Evolutionary conservation across 2,888 invertebrate species (phyloP).

Genomic region (Isoperla grammatica): DNA sequence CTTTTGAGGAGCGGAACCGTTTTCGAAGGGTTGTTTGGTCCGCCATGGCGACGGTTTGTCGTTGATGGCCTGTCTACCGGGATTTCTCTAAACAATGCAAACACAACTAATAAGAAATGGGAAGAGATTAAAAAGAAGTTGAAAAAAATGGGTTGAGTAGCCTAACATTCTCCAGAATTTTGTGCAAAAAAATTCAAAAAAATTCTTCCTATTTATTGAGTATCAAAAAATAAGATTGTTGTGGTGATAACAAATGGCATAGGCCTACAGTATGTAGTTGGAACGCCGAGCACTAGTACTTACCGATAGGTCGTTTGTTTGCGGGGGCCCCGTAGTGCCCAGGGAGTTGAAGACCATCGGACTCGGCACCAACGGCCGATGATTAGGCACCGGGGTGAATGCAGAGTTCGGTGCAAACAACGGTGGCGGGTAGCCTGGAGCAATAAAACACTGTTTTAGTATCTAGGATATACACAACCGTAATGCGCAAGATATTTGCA

Average conservation of each 20-base stretch:
- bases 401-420: slow-evolving; percentile 21
- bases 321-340: not conserved
- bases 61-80: not conserved
- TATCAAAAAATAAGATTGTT: too few species aligned
- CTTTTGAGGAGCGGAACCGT: too few species aligned
- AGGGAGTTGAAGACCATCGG: slow-evolving; percentile 19
- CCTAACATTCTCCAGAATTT: not conserved
- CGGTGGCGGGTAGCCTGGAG: not conserved
- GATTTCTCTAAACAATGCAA: too few species aligned
- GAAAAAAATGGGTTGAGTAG: too few species aligned
- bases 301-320: not conserved
- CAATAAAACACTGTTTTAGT: not conserved
- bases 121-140: too few species aligned
- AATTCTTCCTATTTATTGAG: too few species aligned
- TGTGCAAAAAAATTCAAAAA: not conserved
- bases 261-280: too few species aligned
- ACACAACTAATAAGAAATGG: too few species aligned
- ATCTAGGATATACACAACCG: not conserved
- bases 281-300: too few species aligned
- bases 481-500: not conserved
- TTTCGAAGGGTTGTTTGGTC: too few species aligned
- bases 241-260: too few species aligned
- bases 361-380: slow-evolving; percentile 20
- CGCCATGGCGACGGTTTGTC: not conserved
- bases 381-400: slow-evolving; percentile 17